phyloP scores from a whole-genome alignment of 2,113 vertebrate genomes.

The Mola mola region DNA sequence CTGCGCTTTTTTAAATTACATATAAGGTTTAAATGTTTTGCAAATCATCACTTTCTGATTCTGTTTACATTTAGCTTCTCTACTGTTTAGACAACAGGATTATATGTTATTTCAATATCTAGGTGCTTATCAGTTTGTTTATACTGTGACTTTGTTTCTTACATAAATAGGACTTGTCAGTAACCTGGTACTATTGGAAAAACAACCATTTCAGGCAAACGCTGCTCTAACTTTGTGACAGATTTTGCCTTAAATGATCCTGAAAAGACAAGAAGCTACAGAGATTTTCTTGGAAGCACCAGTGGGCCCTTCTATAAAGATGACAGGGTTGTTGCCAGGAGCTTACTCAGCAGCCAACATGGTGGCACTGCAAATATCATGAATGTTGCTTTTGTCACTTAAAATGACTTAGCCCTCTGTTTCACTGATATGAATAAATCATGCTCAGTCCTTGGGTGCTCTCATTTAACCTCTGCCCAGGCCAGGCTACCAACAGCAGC shows the following conservation, averaged over 20 bases:
- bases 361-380: slow-evolving; percentile 56
- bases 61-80: no score
- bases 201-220: no score
- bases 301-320: slow-evolving; percentile 28
- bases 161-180: no score
- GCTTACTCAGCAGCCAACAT: slow-evolving; percentile 53
- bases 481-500: slow-evolving; percentile 14
- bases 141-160: no score
- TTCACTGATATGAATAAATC: slow-evolving; percentile 59
- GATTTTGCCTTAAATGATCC: slow-evolving; percentile 10
- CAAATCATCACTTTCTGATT: no score
- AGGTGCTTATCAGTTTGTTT: no score
- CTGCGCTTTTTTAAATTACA: no score
- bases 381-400: slow-evolving; percentile 68
- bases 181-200: no score
- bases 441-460: slow-evolving; percentile 33
- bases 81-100: no score
- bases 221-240: no score
- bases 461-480: slow-evolving; percentile 25
- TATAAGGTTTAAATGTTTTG: no score
- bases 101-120: no score
- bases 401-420: slow-evolving; percentile 45
- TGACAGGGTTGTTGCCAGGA: slow-evolving; percentile 40
- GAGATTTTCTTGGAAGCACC: slow-evolving; percentile 32
- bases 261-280: slow-evolving; percentile 37